These are phyloP conservation scores for Turritopsis rubra DNA, from an alignment of 30 jellyfish, hydroid and myxozoan genomes.

Conservation along the genomic window DNA sequence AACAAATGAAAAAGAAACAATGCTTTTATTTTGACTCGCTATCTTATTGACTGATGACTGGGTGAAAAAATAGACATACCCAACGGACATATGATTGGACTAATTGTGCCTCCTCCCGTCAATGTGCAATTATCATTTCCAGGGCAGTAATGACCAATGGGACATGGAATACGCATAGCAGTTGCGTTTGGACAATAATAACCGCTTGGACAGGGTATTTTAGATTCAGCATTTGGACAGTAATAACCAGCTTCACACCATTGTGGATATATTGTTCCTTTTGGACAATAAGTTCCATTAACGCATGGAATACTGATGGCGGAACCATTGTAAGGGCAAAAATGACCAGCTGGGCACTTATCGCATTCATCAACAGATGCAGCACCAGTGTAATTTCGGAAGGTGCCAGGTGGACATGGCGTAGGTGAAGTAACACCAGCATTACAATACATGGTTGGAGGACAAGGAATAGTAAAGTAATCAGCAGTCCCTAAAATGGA, in stretches of 20 bases:
- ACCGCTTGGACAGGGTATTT: conserved; percentile 81
- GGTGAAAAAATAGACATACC: conserved; percentile 32
- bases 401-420: conserved; percentile 94
- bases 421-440: conserved; percentile 65
- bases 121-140: conserved; percentile 60
- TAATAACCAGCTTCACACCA: conserved; percentile 79
- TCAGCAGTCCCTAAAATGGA: conserved; percentile 76
- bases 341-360: conserved; percentile 87
- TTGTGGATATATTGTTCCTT: conserved; percentile 66
- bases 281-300: conserved; percentile 82
- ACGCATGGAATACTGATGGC: conserved; percentile 51
- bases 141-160: conserved; percentile 83
- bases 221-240: conserved; percentile 76
- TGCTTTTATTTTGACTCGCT: neutral
- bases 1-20: neutral
- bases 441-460: conserved; percentile 72
- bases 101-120: conserved; percentile 59
- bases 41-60: neutral
- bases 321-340: conserved; percentile 77
- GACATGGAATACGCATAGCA: conserved; percentile 63
- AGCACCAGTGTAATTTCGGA: conserved; percentile 56
- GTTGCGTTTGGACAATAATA: conserved; percentile 79
- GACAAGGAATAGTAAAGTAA: conserved; percentile 74
- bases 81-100: conserved; percentile 69
- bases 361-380: conserved; percentile 49